A percentile compares a stretch with the other conserved stretches of the same genome.
These are phyloP conservation scores for Eledone cirrhosa DNA, from an alignment of 2,888 invertebrate species.

Conservation along the genomic window DNA sequence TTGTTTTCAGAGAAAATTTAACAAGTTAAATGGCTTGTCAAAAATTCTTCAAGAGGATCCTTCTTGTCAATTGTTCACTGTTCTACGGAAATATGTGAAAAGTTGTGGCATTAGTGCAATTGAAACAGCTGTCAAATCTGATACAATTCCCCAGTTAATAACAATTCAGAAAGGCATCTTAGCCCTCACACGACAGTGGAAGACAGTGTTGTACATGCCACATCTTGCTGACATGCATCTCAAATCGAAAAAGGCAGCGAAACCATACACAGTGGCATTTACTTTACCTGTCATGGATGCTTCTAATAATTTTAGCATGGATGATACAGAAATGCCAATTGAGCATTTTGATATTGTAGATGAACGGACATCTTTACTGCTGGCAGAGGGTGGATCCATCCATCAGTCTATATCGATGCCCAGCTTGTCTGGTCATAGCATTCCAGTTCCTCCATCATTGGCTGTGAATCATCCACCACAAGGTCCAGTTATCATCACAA, in stretches of 20 bases:
- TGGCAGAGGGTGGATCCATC: conserved; percentile 68
- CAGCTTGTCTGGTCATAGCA: conserved; percentile 31
- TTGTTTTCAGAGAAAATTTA: conserved; percentile 83
- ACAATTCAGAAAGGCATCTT: conserved; percentile 93
- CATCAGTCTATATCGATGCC: conserved; percentile 40
- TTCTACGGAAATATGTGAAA: conserved; percentile 81
- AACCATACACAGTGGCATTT: conserved; percentile 83
- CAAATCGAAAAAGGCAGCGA: conserved; percentile 71
- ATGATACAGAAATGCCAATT: conserved; percentile 44
- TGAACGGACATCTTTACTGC: conserved; percentile 77
- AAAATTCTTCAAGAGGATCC: conserved; percentile 94
- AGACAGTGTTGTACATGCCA: conserved; percentile 93
- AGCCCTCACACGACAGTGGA: conserved; percentile 95
- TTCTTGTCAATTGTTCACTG: conserved; percentile 90
- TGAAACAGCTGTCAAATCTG: conserved; percentile 83
- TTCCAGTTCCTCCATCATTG: background rate
- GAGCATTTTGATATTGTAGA: conserved; percentile 78
- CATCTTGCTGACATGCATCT: conserved; percentile 88
- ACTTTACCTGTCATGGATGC: conserved; percentile 71
- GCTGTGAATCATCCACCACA: background rate
- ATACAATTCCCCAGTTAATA: conserved; percentile 86
- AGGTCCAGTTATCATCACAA: conserved; percentile 26
- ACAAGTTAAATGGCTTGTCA: conserved; percentile 81
- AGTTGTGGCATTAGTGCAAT: conserved; percentile 80
- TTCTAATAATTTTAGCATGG: conserved; percentile 44